Percentiles rank a stretch among this genome's conserved stretches.
Evolutionary conservation across 2,113 vertebrate species (phyloP).

Genomic region (Callipepla californica): DNA sequence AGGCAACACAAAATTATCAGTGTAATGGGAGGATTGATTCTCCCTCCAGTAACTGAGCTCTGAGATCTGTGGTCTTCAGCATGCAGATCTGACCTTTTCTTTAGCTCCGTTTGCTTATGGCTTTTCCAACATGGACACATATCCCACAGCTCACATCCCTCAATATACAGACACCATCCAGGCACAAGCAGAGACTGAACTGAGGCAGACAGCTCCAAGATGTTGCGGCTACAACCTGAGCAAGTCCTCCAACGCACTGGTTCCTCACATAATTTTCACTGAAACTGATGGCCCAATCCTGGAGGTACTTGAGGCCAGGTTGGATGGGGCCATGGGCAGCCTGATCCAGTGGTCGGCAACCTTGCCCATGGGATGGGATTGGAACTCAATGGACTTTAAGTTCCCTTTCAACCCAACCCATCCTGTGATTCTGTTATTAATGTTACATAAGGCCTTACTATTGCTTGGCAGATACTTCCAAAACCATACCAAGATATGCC

Average conservation of each 20-base stretch:
- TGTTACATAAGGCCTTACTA: not conserved
- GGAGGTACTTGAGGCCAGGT: not conserved
- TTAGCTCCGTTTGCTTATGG: not conserved
- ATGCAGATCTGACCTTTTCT: not conserved
- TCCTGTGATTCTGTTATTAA: not conserved
- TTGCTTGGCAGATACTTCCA: not conserved
- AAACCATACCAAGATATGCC: no score
- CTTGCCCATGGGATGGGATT: not conserved
- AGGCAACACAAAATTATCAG: not conserved
- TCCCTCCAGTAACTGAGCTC: not conserved
- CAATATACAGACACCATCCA: not conserved
- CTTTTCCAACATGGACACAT: rapidly evolving
- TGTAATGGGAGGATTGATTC: not conserved
- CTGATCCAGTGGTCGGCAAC: not conserved
- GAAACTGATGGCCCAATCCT: not conserved
- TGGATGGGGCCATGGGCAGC: not conserved
- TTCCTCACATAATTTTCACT: not conserved
- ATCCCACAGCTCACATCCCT: not conserved
- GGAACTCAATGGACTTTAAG: not conserved
- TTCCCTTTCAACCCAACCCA: not conserved
- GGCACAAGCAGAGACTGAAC: not conserved
- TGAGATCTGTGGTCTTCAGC: not conserved
- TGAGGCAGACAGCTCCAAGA: not conserved
- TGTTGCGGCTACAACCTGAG: not conserved
- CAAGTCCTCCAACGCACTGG: not conserved